Base-by-base conservation (phyloP, 2,113 vertebrate genomes). In the Dascyllus trimaculatus region DNA sequence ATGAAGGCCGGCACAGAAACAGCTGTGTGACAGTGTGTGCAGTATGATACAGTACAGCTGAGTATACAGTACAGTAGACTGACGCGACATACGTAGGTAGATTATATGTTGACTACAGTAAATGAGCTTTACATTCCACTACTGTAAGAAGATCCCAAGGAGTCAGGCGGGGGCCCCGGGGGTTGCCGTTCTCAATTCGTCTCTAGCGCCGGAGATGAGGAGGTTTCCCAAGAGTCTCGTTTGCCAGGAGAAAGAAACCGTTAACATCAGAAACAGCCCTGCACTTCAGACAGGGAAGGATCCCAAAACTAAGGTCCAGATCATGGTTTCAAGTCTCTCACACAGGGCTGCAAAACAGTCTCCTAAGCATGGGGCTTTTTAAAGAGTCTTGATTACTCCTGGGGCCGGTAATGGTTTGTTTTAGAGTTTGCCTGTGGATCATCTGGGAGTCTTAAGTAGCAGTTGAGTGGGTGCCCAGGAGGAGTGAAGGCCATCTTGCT, bases 101-200 rank as follows among this genome's bases (percentile, higher is more conserved):
- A 84, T 90, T 87, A 90, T 73, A 91, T 87, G 84, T 89, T 85
- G 85, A 91, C 86, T 90, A 91, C 89, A 92, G 92, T 91, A 90
- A 90, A 92, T 85, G 86, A 91, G 90, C 89, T 89, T 91, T 89
- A 91, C 90, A 94, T 94, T 95, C 93, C 89, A 90, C 81, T 88
- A 90, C 83, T 92, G 88, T 81, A 92, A 93, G 88, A 85, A 70
- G 85, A 88, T 89, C 88, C 80, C 66, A n/a, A 75, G 88, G 84
- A 56, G 69, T 43, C 58, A 21, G 71, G 48, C n/a, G 17, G 61
- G 77, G 58, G 8, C 65, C 64, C 4, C 19, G 21, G 45, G 80
- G 76, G 46, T 48, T 52, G 69, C 57, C 64, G 72, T 66, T 80
- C 78, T 77, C n/a, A 32, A 81, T 17, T 85, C 78, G 66, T 88